Conservation (phyloP, 2,113 vertebrate genomes). For the Sceloporus undulatus region DNA sequence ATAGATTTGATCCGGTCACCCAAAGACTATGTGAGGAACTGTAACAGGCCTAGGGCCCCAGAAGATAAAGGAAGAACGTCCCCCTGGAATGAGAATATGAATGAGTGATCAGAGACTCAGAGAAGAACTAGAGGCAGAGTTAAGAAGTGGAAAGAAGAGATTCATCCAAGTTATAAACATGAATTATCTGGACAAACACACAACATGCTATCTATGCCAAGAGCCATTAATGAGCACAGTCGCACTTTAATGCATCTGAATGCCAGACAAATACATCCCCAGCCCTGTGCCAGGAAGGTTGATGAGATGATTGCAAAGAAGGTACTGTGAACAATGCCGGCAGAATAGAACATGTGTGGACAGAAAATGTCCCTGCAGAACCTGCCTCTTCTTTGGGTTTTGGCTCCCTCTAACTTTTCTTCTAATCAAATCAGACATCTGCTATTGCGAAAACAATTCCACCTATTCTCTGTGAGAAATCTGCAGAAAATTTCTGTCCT, state of each 20-base stretch:
- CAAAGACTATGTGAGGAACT: neutral
- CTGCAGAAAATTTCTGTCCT: neutral
- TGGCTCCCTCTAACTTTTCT: neutral
- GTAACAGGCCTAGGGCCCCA: neutral
- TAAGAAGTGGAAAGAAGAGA: neutral
- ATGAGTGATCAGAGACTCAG: neutral
- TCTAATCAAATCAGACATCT: neutral
- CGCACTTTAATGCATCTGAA: too few relatives aligned
- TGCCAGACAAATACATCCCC: neutral
- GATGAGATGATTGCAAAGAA: neutral
- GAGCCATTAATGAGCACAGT: too few relatives aligned
- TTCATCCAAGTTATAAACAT: neutral
- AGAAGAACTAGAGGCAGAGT: neutral
- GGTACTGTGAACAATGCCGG: neutral
- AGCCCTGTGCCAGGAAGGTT: neutral
- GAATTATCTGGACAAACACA: too few relatives aligned
- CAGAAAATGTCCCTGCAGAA: neutral
- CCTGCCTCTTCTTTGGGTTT: neutral
- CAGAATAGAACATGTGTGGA: neutral
- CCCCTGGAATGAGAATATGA: neutral
- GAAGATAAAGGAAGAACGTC: neutral
- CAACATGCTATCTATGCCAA: too few relatives aligned
- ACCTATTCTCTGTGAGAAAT: neutral
- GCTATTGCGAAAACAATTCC: neutral
- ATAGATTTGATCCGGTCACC: neutral